phyloP scores from a whole-genome alignment of 2,113 vertebrate species.

The Protobothrops flavoviridis region DNA sequence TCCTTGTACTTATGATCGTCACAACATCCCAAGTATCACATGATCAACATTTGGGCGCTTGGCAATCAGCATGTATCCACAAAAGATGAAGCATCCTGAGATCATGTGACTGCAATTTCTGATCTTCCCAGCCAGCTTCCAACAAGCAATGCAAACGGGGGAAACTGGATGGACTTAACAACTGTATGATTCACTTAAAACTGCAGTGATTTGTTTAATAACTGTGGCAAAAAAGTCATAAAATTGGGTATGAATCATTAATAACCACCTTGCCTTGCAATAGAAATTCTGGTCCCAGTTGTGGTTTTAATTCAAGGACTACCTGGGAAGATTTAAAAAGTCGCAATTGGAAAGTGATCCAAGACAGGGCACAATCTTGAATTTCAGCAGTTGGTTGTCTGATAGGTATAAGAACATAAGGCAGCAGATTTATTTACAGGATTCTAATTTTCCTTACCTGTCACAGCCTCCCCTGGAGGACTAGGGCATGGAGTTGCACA shows the following conservation, averaged over 20 bases:
- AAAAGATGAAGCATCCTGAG: background rate
- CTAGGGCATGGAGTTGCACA: background rate
- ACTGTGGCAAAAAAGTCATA: background rate
- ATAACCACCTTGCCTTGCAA: background rate
- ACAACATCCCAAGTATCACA: background rate
- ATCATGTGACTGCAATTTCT: background rate
- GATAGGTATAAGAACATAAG: background rate
- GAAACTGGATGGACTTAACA: background rate
- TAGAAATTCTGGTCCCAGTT: background rate
- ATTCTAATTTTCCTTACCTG: background rate
- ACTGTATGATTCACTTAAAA: background rate
- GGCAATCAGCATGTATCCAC: background rate
- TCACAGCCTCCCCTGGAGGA: background rate
- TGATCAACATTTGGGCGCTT: background rate
- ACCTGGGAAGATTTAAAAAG: background rate
- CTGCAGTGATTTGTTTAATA: background rate
- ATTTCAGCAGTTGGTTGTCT: background rate
- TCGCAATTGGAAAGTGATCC: background rate
- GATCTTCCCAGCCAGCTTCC: background rate
- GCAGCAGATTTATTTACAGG: background rate
- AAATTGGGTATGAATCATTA: background rate
- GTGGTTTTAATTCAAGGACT: background rate
- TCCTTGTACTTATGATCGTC: background rate
- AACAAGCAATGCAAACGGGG: background rate
- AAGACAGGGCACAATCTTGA: background rate